Evolutionary conservation across 2,113 vertebrate genomes (phyloP).

Genomic region (Montifringilla adamsi): DNA sequence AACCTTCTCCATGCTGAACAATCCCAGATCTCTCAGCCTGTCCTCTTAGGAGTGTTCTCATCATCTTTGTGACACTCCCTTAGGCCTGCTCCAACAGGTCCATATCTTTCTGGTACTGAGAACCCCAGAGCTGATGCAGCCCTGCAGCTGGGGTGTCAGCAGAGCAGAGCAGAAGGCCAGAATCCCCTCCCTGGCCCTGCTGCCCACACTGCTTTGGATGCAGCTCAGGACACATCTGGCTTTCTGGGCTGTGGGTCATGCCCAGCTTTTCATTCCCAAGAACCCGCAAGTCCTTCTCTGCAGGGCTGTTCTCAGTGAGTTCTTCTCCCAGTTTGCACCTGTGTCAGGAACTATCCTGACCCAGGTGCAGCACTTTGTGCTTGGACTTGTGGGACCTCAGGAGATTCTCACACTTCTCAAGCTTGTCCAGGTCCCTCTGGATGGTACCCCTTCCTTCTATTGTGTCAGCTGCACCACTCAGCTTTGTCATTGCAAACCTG

Average conservation of each 20-base stretch:
- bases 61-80: neutral
- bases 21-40: neutral
- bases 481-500: neutral
- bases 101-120: neutral
- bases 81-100: neutral
- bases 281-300: neutral
- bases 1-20: neutral
- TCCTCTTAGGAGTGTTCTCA: neutral
- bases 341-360: neutral
- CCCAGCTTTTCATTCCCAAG: neutral
- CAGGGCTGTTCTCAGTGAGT: neutral
- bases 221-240: accelerated
- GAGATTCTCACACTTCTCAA: neutral
- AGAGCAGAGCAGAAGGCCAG: neutral
- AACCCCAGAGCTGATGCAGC: neutral
- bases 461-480: neutral
- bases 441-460: neutral
- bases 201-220: accelerated
- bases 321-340: neutral
- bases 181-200: neutral
- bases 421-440: neutral
- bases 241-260: neutral
- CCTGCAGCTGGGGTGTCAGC: neutral
- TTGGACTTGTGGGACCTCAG: neutral
- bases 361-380: neutral